Conservation (phyloP, 2,797 vertebrate species). For the Cyprinodon diabolis region DNA sequence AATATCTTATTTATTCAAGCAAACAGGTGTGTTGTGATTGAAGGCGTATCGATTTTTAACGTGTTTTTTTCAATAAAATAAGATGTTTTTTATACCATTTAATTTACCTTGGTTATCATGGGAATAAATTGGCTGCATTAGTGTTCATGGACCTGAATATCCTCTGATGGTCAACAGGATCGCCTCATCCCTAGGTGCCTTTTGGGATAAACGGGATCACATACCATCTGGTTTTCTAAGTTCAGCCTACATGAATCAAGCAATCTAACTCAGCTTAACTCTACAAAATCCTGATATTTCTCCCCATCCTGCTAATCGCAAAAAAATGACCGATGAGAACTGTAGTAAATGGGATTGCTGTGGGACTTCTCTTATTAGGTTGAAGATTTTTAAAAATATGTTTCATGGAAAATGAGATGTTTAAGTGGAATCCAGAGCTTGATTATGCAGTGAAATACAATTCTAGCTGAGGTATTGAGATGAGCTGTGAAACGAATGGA, state of each 20-base stretch:
- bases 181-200: background rate
- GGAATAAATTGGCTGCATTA: background rate
- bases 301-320: background rate
- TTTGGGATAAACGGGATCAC: background rate
- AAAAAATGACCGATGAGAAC: background rate
- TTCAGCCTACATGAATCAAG: background rate
- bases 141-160: background rate
- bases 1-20: too few species aligned
- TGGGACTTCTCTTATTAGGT: constrained; percentile 1
- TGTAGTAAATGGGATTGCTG: background rate
- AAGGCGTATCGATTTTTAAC: too few species aligned
- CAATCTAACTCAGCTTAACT: background rate
- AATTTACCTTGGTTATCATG: background rate
- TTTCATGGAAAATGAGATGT: constrained; percentile 17
- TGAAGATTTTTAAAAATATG: constrained; percentile 10
- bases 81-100: too few species aligned
- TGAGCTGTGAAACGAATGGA: constrained; percentile 41
- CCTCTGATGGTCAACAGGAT: too few species aligned
- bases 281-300: background rate
- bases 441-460: constrained; percentile 23
- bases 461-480: constrained; percentile 34
- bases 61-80: too few species aligned
- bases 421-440: constrained; percentile 20
- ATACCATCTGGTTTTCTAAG: background rate
- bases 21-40: too few species aligned